Evolutionary conservation across 2,797 vertebrate species (phyloP).

Genomic region (Buphagus erythrorhynchus): DNA sequence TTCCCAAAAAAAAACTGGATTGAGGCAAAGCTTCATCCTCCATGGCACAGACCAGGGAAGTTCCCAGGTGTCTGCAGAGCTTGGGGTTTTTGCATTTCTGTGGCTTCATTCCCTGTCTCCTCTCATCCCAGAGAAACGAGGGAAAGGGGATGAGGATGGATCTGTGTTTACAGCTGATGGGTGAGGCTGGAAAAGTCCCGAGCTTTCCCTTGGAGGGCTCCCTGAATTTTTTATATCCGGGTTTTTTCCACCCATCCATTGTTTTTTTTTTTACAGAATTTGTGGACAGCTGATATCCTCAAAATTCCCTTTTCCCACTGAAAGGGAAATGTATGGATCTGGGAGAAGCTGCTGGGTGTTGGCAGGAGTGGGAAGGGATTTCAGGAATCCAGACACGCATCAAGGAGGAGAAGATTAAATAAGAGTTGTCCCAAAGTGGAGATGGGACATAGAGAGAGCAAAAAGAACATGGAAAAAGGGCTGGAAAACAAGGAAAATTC

Average conservation of each 20-base stretch:
- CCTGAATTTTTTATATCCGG: fast-evolving
- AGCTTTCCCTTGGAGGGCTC: background rate
- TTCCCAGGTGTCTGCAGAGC: background rate
- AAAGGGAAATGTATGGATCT: background rate
- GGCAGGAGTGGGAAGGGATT: background rate
- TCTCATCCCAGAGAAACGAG: fast-evolving
- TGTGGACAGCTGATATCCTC: background rate
- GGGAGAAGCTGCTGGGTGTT: background rate
- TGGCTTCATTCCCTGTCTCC: background rate
- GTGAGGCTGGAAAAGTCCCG: background rate
- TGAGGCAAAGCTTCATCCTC: background rate
- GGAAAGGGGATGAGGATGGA: background rate
- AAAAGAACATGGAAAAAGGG: background rate
- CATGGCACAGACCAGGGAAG: fast-evolving
- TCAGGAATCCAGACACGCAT: background rate
- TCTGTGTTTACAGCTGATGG: fast-evolving
- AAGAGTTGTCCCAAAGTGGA: background rate
- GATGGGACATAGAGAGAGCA: background rate
- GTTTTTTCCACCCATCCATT: background rate
- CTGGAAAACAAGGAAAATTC: background rate
- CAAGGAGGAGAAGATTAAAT: background rate
- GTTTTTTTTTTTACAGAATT: background rate
- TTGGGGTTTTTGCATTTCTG: background rate
- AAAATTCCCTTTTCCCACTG: background rate
- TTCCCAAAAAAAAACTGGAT: background rate